Base-by-base conservation (phyloP, 35 echinoderm and acorn worm genomes). In the Lytechinus variegatus region DNA sequence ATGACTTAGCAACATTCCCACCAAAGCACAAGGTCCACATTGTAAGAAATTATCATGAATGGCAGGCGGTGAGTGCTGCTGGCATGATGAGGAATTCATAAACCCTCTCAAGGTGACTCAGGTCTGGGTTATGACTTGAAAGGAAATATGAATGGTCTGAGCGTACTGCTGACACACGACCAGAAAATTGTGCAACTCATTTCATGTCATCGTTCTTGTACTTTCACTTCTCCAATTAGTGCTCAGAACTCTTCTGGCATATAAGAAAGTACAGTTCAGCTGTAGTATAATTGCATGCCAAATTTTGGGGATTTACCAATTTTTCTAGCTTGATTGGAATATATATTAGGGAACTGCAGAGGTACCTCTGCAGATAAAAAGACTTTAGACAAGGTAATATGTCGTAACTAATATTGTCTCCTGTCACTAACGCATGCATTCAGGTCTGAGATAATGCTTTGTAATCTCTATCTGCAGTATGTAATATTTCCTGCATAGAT, bases 61-160 rank as follows among this genome's bases (percentile, higher is more conserved):
- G 66, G 66, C 66, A 79, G 66, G 66, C 66, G n/a, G 66, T 13
- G 5, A 71, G 14, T 9, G 66, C 66, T 21, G 19, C 16, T 3
- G 66, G 66, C 66, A 79, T 79, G 66, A 79, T n/a, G 66, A 79
- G 66, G 66, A 24, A 24, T 79, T 79, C 66, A 24, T 79, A 79
- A 79, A 14, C 66, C 66, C 66, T 5, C n/a, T 79, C 66, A 79
- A 79, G 66, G 66, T 79, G 66, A 79, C 66, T 79, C 66, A 79
- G 66, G 66, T 79, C 66, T 79, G 66, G 66, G 5, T 79, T 79
- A 79, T 79, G 19, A 24, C 66, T 79, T 79, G 66, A n/a, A 79
- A 79, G 66, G 66, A 79, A 79, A 79, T 79, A 79, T 79, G 66
- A 79, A 79, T 79, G 66, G 66, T 79, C 66, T 27, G 66, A 79